Conservation (phyloP, 2,113 vertebrate genomes). For the Pristiophorus japonicus region DNA sequence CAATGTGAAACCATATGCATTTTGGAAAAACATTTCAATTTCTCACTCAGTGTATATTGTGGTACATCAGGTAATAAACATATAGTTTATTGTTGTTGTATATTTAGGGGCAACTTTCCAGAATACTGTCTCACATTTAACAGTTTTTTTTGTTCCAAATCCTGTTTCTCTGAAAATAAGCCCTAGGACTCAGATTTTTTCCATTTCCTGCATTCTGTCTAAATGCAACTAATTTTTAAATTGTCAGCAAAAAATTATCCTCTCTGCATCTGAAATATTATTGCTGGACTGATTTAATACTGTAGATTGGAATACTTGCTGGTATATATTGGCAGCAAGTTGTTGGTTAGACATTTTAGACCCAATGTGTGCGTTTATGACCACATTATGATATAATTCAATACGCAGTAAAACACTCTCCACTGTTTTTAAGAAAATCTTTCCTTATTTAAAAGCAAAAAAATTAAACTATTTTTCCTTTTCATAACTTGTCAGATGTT, state of each 20-base stretch:
- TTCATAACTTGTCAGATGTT: slow-evolving; percentile 28
- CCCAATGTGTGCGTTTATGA: not conserved
- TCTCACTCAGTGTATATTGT: not conserved
- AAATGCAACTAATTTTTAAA: slow-evolving; percentile 24
- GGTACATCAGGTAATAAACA: not conserved
- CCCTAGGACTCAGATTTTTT: not conserved
- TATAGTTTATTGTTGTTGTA: not conserved
- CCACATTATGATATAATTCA: slow-evolving; percentile 22
- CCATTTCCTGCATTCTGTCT: not conserved
- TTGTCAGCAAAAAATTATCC: slow-evolving; percentile 27
- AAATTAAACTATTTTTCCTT: slow-evolving; percentile 19
- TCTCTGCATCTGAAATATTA: slow-evolving; percentile 35
- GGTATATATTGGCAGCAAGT: slow-evolving; percentile 22
- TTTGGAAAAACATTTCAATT: not conserved
- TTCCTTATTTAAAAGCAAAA: not conserved
- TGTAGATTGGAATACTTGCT: slow-evolving; percentile 32
- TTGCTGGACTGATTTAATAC: slow-evolving; percentile 19
- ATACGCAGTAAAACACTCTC: not conserved
- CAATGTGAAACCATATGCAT: not conserved
- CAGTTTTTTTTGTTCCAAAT: not conserved
- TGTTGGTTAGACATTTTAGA: slow-evolving; percentile 29
- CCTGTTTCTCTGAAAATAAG: slow-evolving; percentile 18
- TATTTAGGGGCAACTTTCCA: not conserved
- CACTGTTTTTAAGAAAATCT: not conserved
- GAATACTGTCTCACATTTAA: not conserved